A percentile compares a stretch with the other conserved stretches of the same genome.
These are phyloP conservation scores for Bubo scandiacus DNA, from an alignment of 2,113 vertebrate genomes.

Conservation along the genomic window DNA sequence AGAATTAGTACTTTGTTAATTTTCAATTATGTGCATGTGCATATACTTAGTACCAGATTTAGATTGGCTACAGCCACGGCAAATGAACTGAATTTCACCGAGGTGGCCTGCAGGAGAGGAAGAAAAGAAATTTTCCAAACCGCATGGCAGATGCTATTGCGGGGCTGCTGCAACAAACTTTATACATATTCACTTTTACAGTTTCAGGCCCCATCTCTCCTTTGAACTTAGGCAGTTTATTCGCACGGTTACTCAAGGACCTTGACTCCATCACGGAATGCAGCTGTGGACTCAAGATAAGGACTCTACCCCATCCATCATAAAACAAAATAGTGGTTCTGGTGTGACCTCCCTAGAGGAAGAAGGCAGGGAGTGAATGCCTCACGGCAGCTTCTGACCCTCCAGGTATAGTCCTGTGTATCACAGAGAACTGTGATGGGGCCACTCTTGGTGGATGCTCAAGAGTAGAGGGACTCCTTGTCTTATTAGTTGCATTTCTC, in stretches of 20 bases:
- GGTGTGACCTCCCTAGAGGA: background rate
- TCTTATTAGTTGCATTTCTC: background rate
- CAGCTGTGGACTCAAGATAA: background rate
- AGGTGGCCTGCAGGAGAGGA: background rate
- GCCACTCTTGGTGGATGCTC: background rate
- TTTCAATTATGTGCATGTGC: background rate
- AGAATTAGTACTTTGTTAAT: background rate
- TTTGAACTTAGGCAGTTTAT: background rate
- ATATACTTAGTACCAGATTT: background rate
- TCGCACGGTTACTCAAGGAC: background rate
- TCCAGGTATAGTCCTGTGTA: background rate
- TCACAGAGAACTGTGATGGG: fast-evolving
- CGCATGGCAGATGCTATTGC: background rate
- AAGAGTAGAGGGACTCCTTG: fast-evolving
- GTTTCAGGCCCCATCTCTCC: too few species aligned
- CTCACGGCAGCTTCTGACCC: background rate
- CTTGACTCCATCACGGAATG: background rate
- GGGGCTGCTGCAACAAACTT: background rate
- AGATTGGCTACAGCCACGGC: background rate
- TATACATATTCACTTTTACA: background rate
- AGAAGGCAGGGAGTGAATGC: background rate
- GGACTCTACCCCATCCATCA: background rate
- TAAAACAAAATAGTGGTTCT: background rate
- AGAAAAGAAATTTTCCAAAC: background rate
- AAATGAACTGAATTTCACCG: background rate